A percentile compares a stretch with the other conserved stretches of the same genome.
These are phyloP conservation scores for Notiomystis cincta DNA, from an alignment of 2,113 vertebrate genomes.

Conservation along the genomic window DNA sequence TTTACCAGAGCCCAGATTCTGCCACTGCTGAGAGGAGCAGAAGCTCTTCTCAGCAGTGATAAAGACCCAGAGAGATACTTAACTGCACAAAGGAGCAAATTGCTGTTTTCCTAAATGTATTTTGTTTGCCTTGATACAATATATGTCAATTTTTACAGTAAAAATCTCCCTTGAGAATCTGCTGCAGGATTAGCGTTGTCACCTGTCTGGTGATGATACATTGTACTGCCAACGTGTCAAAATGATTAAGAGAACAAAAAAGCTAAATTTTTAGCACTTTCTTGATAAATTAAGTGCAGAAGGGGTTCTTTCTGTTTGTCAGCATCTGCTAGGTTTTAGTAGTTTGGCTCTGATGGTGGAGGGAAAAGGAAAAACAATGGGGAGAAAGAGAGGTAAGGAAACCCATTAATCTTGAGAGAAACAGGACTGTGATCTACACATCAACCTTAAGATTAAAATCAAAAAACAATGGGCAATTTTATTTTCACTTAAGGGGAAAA, in stretches of 20 bases:
- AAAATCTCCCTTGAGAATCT: slow-evolving; percentile 42
- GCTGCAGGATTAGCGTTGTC: slow-evolving; percentile 54
- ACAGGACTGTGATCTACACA: neutral
- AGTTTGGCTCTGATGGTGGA: neutral
- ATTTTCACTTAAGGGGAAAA: neutral
- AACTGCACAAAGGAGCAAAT: neutral
- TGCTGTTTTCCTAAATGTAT: slow-evolving; percentile 2
- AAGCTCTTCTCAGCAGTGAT: neutral
- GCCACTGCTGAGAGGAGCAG: neutral
- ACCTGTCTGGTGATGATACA: slow-evolving; percentile 36
- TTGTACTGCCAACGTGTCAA: slow-evolving; percentile 49
- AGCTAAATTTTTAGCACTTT: slow-evolving; percentile 23
- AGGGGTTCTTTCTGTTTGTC: neutral
- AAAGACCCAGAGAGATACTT: neutral
- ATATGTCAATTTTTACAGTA: slow-evolving; percentile 40
- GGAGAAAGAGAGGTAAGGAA: neutral
- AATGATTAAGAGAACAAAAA: slow-evolving; percentile 53
- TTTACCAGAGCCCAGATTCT: neutral
- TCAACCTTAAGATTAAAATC: neutral
- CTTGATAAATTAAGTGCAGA: slow-evolving; percentile 10
- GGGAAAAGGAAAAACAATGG: neutral
- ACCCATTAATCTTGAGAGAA: neutral
- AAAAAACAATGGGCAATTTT: neutral
- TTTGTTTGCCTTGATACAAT: slow-evolving; percentile 32
- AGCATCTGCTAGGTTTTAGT: neutral